Evolutionary conservation across 2,113 vertebrate genomes (phyloP), one percentile per base, ranked within the genome.

Genomic region (Mellivora capensis): DNA sequence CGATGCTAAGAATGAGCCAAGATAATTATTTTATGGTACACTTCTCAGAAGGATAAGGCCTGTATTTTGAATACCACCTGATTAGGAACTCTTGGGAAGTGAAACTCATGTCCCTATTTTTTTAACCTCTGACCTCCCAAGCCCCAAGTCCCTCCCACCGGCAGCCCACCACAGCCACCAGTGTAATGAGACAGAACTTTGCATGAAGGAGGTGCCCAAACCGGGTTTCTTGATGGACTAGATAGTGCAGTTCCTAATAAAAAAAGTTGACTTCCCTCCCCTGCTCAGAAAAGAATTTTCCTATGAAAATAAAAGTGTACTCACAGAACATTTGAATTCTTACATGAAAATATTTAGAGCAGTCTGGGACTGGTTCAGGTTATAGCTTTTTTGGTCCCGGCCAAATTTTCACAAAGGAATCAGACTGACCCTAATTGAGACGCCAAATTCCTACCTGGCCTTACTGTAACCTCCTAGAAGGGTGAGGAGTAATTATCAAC

Each of bases 401-500:
- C 29, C 89, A 94, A 0, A 93, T 87, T 86, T 87, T 97, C 71
- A 96, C 27, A 25, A 79, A 88, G 61, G 54, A 61, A 54, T 39
- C 71, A 81, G 59, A 69, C 0, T 76, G 79, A 89, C 52, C 17
- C 93, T 96, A 77, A 94, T 4, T 77, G 67, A 74, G 62, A 71
- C 34, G 15, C 37, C 57, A 72, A 59, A 59, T 81, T 86, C 49
- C 74, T 84, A 90, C 69, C 23, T 87, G 95, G 61, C 61, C 67
- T 93, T 80, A 20, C 13, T 23, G 39, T 77, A 81, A 96, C 64
- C 77, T 80, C 54, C 4, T 14, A 29, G 82, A 62, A 77, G 90
- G 69, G 71, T 72, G 88, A 93, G 34, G 90, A 87, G 96, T 81
- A 61, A 80, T 69, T 42, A 91, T 77, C 81, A 91, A 29, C 44